Base-by-base conservation (phyloP, 1,140 invertebrate genomes). In the Euura saliciscinereae region DNA sequence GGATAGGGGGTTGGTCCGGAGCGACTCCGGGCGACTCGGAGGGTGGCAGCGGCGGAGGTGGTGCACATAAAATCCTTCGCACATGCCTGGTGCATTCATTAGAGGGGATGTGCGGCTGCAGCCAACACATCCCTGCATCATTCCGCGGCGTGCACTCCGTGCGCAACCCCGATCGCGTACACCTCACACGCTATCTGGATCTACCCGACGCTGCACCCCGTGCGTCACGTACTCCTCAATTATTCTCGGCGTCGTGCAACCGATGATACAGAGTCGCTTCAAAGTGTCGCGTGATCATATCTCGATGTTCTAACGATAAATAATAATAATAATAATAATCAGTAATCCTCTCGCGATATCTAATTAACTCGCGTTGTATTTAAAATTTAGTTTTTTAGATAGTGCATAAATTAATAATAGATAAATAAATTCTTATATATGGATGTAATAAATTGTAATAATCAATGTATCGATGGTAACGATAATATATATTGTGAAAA, bases 81-180 rank as follows among this genome's bases (percentile, higher is more conserved):
- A 87, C 86, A 83, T 87, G 85, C 84, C 84, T 85, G 85, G 78
- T 86, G 84, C 84, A 85, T 84, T 86, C 84, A 86, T 86, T 87
- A 86, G 84, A 81, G 85, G 84, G 84, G 80, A 85, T 85, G 84
- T 83, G 81, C 83, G 79, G 84, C 84, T 83, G 80, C 83, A 84
- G 80, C 82, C 81, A 83, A 84, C 82, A 82, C 81, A 82, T 82
- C 51, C 51, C 51, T 59, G 51, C 51, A 59, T 59, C 51, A 59
- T 59, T 59, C 51, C 51, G 51, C 51, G 51, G 51, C 82, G 79
- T 81, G 78, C 79, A 78, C 76, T 78, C 78, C 71, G 77, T 78
- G 70, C 78, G 78, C 76, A 78, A 59, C 51, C 51, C 43, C 10
- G 43, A 6, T 66, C 8, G 43, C 44, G 44, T 65, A 67, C 65